A percentile compares a stretch with the other conserved stretches of the same genome.
Evolutionary conservation across 2,113 vertebrate species (phyloP).

Genomic region (Burhinus bistriatus): DNA sequence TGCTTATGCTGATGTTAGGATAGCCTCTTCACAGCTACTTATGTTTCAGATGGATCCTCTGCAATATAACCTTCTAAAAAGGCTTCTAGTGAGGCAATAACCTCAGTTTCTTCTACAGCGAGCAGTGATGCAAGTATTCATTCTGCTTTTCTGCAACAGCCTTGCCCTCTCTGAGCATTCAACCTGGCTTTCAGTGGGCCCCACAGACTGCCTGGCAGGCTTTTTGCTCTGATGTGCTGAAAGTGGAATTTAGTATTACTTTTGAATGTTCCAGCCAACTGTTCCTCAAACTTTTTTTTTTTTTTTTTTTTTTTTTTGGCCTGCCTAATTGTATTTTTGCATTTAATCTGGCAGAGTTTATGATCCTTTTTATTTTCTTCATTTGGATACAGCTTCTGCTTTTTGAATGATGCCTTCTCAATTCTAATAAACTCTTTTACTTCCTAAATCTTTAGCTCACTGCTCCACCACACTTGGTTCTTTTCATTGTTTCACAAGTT

Average conservation of each 20-base stretch:
- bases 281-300: background rate
- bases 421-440: slow-evolving; percentile 38
- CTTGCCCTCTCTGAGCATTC: background rate
- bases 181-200: background rate
- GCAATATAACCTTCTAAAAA: background rate
- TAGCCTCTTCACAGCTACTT: background rate
- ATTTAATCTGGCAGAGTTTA: slow-evolving; percentile 46
- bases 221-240: background rate
- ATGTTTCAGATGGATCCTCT: background rate
- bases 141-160: background rate
- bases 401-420: slow-evolving; percentile 50
- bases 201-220: background rate
- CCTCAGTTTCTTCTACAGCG: background rate
- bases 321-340: slow-evolving; percentile 47
- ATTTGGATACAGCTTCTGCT: slow-evolving; percentile 60
- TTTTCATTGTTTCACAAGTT: slow-evolving; percentile 4
- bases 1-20: background rate
- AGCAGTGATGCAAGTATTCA: background rate
- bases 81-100: background rate
- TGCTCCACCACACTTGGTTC: background rate
- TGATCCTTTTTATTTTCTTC: slow-evolving; percentile 66
- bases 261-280: slow-evolving; percentile 24
- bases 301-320: background rate
- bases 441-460: slow-evolving; percentile 22
- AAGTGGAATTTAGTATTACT: background rate